Evolutionary conservation across 2,797 vertebrate species (phyloP).

Genomic region (Rhinoraja longicauda): DNA sequence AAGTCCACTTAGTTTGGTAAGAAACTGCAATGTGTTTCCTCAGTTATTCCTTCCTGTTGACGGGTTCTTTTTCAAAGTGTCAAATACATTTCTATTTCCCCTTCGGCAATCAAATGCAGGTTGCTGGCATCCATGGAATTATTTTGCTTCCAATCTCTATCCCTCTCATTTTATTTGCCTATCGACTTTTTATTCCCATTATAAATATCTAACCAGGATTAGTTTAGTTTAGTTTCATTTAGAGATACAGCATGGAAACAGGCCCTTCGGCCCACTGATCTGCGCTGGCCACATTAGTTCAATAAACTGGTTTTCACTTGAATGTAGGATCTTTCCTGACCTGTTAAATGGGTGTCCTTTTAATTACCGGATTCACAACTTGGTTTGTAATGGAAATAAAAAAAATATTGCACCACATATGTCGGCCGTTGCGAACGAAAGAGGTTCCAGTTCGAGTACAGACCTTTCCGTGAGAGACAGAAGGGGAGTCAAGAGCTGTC

Average conservation of each 20-base stretch:
- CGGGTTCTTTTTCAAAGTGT: not conserved
- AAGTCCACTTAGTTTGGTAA: not conserved
- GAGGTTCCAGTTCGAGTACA: not conserved
- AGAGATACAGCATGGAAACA: too few relatives aligned
- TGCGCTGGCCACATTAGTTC: too few relatives aligned
- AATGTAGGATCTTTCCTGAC: not conserved
- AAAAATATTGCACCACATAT: too few relatives aligned
- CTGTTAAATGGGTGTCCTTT: not conserved
- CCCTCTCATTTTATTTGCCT: not conserved
- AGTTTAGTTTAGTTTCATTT: too few relatives aligned
- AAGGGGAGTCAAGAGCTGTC: not conserved
- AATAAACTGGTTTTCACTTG: not conserved
- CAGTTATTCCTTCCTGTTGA: not conserved
- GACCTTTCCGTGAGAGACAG: not conserved
- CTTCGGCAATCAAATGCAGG: not conserved
- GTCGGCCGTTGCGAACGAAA: too few relatives aligned
- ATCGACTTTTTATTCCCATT: not conserved
- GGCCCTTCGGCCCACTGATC: too few relatives aligned
- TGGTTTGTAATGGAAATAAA: not conserved
- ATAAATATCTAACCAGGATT: not conserved
- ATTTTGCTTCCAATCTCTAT: not conserved
- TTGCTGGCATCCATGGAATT: not conserved
- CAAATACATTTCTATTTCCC: not conserved
- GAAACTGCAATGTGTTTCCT: constrained; percentile 2
- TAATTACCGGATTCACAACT: not conserved